Evolutionary conservation across 2,888 invertebrate genomes (phyloP).

Genomic region (Erebia ligea): DNA sequence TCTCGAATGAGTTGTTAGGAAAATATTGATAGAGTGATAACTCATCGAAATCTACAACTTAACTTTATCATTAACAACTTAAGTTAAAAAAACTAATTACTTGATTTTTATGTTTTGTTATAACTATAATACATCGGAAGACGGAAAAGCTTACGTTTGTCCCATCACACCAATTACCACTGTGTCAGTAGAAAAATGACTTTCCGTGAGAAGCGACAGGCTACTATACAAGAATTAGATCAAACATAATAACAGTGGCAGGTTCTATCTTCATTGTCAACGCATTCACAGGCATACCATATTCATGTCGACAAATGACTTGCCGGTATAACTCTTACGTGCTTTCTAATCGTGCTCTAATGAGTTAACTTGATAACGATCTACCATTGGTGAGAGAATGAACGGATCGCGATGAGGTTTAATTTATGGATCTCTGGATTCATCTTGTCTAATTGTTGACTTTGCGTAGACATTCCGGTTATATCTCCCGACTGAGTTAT

Average conservation of each 20-base stretch:
- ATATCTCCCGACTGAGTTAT: neutral
- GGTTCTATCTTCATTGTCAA: slow-evolving; percentile 37
- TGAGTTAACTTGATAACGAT: slow-evolving; percentile 33
- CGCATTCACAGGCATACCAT: slow-evolving; percentile 37
- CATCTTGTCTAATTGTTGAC: slow-evolving; percentile 10
- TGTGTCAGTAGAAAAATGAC: slow-evolving; percentile 26
- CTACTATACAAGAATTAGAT: slow-evolving; percentile 56
- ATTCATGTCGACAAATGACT: slow-evolving; percentile 43
- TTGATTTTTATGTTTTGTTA: neutral
- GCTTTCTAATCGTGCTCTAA: slow-evolving; percentile 39
- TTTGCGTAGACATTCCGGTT: neutral
- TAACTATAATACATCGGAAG: neutral
- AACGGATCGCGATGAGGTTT: neutral
- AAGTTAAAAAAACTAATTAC: too few relatives aligned
- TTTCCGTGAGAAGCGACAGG: slow-evolving; percentile 33
- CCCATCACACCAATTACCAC: slow-evolving; percentile 28
- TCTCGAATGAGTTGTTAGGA: neutral
- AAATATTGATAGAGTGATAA: neutral
- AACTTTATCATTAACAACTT: neutral
- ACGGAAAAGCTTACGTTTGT: slow-evolving; percentile 11
- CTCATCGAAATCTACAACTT: neutral
- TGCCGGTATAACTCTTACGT: slow-evolving; percentile 33
- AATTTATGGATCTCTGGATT: slow-evolving; percentile 7
- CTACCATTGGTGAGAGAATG: slow-evolving; percentile 18
- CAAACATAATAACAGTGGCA: slow-evolving; percentile 46